Percentiles rank a stretch among this genome's conserved stretches.
phyloP scores from a whole-genome alignment of 92 coral and sea anemone species.

The Phenganax marumi region DNA sequence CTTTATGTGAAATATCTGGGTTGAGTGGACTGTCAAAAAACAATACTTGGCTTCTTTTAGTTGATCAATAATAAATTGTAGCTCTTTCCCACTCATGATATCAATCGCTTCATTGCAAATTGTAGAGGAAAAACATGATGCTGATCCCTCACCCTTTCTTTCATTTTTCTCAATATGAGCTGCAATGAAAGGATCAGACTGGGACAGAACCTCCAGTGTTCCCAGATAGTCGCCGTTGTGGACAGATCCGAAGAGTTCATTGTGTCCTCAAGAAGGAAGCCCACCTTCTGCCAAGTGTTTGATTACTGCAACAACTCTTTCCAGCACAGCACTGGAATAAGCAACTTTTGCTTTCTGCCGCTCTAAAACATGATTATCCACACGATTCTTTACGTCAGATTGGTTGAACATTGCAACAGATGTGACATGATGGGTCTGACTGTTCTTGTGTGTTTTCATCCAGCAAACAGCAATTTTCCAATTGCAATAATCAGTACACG shows the following conservation, averaged over 20 bases:
- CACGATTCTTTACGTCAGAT: conserved; percentile 2
- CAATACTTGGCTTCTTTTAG: conserved; percentile 32
- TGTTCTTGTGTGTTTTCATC: conserved; percentile 18
- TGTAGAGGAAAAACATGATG: conserved; percentile 7
- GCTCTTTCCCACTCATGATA: conserved; percentile 15
- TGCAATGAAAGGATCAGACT: conserved; percentile 21
- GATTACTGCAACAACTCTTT: conserved; percentile 24
- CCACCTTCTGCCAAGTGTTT: conserved; percentile 23
- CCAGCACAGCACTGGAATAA: conserved; percentile 35
- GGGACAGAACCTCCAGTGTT: neutral
- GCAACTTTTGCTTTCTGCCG: conserved; percentile 30
- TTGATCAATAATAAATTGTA: conserved; percentile 19
- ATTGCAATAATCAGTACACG: neutral
- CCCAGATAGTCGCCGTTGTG: conserved; percentile 5
- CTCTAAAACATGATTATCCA: conserved; percentile 20
- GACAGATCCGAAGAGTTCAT: conserved; percentile 11
- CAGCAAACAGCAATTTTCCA: conserved; percentile 30
- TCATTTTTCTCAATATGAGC: neutral
- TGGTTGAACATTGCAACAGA: conserved; percentile 19
- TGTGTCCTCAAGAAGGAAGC: neutral
- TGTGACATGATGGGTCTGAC: conserved; percentile 32
- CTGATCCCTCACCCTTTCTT: conserved; percentile 8
- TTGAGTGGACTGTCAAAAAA: conserved; percentile 29
- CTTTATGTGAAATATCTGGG: conserved; percentile 18
- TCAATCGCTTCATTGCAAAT: conserved; percentile 27